phyloP scores from a whole-genome alignment of 2,888 invertebrate genomes.

The Dolomedes plantarius region DNA sequence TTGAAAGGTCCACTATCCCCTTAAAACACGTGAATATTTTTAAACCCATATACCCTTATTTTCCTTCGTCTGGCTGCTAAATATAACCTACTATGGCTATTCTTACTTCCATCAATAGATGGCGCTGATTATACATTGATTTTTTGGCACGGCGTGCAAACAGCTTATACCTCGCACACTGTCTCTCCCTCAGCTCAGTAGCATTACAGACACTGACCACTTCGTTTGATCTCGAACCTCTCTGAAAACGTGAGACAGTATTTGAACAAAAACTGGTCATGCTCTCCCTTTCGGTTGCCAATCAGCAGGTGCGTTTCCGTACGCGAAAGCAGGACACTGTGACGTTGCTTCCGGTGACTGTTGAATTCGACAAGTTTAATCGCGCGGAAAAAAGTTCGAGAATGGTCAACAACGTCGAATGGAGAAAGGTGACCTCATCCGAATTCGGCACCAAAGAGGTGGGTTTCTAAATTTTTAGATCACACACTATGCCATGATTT shows the following conservation, averaged over 20 bases:
- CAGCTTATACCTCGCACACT: not conserved
- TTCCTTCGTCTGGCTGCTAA: too few species aligned
- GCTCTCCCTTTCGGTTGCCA: constrained; percentile 70
- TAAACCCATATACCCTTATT: too few species aligned
- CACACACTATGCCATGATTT: too few species aligned
- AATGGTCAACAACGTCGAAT: constrained; percentile 64
- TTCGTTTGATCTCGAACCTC: not conserved
- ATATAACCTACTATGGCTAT: not conserved
- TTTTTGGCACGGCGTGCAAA: not conserved
- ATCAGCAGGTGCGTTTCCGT: constrained; percentile 71
- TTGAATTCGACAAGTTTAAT: constrained; percentile 71
- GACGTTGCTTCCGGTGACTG: constrained; percentile 71
- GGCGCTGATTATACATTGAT: not conserved
- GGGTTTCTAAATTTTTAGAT: not conserved
- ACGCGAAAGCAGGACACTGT: constrained; percentile 67
- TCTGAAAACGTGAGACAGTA: not conserved
- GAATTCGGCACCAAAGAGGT: constrained; percentile 68
- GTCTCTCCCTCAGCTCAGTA: not conserved
- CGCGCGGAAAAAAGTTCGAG: constrained; percentile 63
- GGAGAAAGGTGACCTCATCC: constrained; percentile 64
- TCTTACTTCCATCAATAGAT: not conserved
- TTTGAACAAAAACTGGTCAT: constrained; percentile 50
- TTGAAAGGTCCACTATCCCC: too few species aligned
- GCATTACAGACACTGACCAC: not conserved
- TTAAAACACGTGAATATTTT: too few species aligned